These are phyloP conservation scores for Bucorvus abyssinicus DNA, from an alignment of 2,797 vertebrate genomes.

Conservation along the genomic window DNA sequence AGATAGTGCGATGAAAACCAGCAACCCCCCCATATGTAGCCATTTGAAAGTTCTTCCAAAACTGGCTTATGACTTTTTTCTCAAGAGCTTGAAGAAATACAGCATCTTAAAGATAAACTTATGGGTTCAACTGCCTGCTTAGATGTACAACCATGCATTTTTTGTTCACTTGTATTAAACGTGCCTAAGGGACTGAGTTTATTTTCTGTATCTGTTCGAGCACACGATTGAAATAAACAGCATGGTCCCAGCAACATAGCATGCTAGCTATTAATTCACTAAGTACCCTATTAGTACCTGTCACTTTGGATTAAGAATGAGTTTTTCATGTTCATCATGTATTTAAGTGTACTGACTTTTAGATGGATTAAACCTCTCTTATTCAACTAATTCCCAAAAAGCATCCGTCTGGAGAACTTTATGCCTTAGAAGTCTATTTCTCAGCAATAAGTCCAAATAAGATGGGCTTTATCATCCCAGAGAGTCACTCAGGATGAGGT, in stretches of 20 bases:
- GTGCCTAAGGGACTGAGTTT: background rate
- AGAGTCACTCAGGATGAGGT: constrained; percentile 66
- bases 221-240: constrained; percentile 40
- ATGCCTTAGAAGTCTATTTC: constrained; percentile 55
- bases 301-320: constrained; percentile 61
- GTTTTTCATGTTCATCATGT: constrained; percentile 57
- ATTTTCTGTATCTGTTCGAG: constrained; percentile 31
- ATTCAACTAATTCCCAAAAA: constrained; percentile 64
- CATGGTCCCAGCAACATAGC: constrained; percentile 30
- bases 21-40: background rate
- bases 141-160: constrained; percentile 15
- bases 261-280: constrained; percentile 54
- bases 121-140: background rate
- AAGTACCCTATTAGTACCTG: constrained; percentile 62
- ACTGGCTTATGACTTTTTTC: background rate
- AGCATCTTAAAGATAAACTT: constrained; percentile 33
- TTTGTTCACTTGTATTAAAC: constrained; percentile 46
- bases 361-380: constrained; percentile 55
- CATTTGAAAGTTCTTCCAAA: constrained; percentile 1
- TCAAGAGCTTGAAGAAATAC: background rate
- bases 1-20: background rate
- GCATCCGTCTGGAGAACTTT: constrained; percentile 61
- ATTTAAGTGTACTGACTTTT: constrained; percentile 53
- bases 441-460: constrained; percentile 52
- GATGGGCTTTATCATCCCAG: constrained; percentile 50